phyloP scores from a whole-genome alignment of 2,888 invertebrate species.

The Euproctis similis region DNA sequence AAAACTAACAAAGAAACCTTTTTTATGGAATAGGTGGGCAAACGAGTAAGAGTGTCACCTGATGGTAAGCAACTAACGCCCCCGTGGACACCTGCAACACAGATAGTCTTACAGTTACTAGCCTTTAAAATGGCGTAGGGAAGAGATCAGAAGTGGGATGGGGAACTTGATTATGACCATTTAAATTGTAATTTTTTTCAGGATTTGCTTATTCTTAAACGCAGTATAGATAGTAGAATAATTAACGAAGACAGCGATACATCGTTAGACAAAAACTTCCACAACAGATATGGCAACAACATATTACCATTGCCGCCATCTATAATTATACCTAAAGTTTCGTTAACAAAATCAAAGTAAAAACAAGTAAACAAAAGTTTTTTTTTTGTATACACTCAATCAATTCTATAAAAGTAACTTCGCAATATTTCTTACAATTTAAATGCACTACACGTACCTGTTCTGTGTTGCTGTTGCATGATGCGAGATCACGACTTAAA shows the following conservation, averaged over 20 bases:
- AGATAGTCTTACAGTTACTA: too few species aligned
- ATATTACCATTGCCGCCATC: constrained; percentile 64
- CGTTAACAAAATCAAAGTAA: constrained; percentile 41
- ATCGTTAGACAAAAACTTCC: constrained; percentile 62
- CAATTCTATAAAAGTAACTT: too few species aligned
- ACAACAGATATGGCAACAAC: constrained; percentile 68
- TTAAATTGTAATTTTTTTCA: constrained; percentile 42
- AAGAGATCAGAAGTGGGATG: too few species aligned
- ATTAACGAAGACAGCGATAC: constrained; percentile 40
- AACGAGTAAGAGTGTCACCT: too few species aligned
- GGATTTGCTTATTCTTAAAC: constrained; percentile 36
- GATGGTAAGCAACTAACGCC: too few species aligned
- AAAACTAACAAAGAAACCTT: too few species aligned
- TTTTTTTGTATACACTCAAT: background rate
- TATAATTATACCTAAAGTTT: constrained; percentile 65
- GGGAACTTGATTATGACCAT: too few species aligned
- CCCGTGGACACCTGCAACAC: too few species aligned
- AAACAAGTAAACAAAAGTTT: constrained; percentile 6
- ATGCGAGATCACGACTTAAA: too few species aligned
- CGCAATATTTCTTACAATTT: background rate
- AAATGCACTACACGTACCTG: constrained; percentile 1
- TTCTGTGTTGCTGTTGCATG: too few species aligned
- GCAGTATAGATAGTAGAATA: constrained; percentile 10
- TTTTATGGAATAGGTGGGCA: too few species aligned
- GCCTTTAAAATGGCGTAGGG: too few species aligned